Evolutionary conservation across 2,888 invertebrate species (phyloP), one percentile per base, ranked within the genome.

Genomic region (Phengaris alcon): DNA sequence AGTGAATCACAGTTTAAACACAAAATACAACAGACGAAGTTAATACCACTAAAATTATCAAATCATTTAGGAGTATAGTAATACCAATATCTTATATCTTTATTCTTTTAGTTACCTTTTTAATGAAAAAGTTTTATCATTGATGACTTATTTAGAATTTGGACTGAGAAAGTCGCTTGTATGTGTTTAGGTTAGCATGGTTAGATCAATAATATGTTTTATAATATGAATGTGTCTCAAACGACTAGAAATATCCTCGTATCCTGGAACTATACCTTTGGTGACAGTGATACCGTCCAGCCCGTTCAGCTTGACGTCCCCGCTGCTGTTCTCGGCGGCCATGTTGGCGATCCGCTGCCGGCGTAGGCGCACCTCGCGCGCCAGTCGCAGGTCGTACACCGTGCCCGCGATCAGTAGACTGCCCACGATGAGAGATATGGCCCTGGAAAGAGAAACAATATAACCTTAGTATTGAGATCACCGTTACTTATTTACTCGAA

Each of bases 351-450:
- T 87, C 81, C 88, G 89, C n/a, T 84, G 88, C 0, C 89, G 78
- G 80, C 86, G 86, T 75, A 87, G 79, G 82, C 85, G 88, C 84
- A 90, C 88, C 55, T 86, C 88, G 6, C 85, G 82, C 1, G 92
- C 86, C 48, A 90, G 84, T 72, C 94, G 94, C 82, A 96, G 88
- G 88, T 97, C 97, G 87, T 97, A 97, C 0, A 90, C 87, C 0
- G 97, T 97, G 3, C 97, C 97, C 10, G 92, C 83, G 35, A 95
- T 84, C 82, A 97, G 94, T 74, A 97, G 86, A 0, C 94, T 82
- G 0, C 92, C 84, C 0, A 93, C 86, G 2, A 85, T 51, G 76
- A 82, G 81, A 75, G 85, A 86, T 2, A 93, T 90, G 4, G 86
- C 88, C 0, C 93, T 93, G 86, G 0, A 82, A 82, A 73, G 13